Evolutionary conservation across 2,797 vertebrate species (phyloP), one percentile per base, ranked within the genome.

Genomic region (Telmatherina bonti): DNA sequence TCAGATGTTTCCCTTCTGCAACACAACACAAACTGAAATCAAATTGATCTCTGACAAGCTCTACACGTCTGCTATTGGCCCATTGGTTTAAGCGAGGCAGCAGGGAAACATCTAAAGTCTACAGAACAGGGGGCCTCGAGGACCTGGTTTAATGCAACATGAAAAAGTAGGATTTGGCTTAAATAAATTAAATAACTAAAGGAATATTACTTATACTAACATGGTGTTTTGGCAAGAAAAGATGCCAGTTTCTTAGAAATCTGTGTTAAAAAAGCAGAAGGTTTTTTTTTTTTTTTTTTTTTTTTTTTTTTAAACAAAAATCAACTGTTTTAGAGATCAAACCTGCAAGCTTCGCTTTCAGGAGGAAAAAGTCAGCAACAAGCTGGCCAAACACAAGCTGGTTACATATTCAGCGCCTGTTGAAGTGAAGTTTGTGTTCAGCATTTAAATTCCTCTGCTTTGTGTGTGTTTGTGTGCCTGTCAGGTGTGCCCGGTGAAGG

Each of bases 401-500:
- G 36, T 38, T 35, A 29, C 62, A 70, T 73, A 62, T 76, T 76
- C 70, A 69, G 7, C 57, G 76, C 72, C 71, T 77, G 75, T 64
- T 75, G 54, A 74, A 65, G 62, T 76, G 54, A 54, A 58, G 55
- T 78, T 74, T 87, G 85, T 74, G 77, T 74, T 61, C 78, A 67
- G 81, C 72, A 81, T 86, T 87, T 72, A 73, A 82, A 89, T 87
- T 62, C 78, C 70, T 67, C 35, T 76, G 60, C 82, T 79, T 63
- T 70, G 31, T 81, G 60, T 71, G 59, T 70, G 47, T 64, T 52
- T 62, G 67, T 81, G 70, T 80, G 63, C 49, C 13, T 80, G 78
- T 90, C 93, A 99, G 97, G 97, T 97, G 30, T 97, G 97, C 90
- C 96, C 96, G 1, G 93, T 97, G 88, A 99, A 99, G 92, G 96